Evolutionary conservation across 2,888 invertebrate genomes (phyloP), one percentile per base, ranked within the genome.

Genomic region (Taenaris catops): DNA sequence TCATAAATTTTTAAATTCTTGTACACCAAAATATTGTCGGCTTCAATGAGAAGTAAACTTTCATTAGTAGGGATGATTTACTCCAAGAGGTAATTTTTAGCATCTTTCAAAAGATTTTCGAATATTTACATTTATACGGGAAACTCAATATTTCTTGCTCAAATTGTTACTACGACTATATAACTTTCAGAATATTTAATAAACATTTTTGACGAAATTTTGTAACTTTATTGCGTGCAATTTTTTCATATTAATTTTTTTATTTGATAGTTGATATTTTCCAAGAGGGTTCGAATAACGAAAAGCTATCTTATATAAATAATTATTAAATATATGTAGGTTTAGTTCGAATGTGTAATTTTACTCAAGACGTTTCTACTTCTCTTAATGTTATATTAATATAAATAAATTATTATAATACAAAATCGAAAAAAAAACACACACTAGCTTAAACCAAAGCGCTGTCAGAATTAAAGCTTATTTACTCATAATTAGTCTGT

Each of bases 91-190:
- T n/a, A n/a, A n/a, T n/a, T n/a, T n/a, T n/a, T n/a, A n/a, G n/a
- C n/a, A n/a, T n/a, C n/a, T n/a, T n/a, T n/a, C n/a, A n/a, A n/a
- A n/a, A n/a, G n/a, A n/a, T n/a, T n/a, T n/a, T n/a, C n/a, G n/a
- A n/a, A n/a, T n/a, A n/a, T n/a, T n/a, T n/a, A n/a, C n/a, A n/a
- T n/a, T n/a, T n/a, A n/a, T n/a, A n/a, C n/a, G n/a, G n/a, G n/a
- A n/a, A 14, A 39, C 25, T 39, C 8, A 10, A 36, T 37, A 28
- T 38, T 31, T 28, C 35, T 28, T 43, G 43, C 40, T 43, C 43
- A 43, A 43, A 31, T 19, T 28, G n/a, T n/a, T 19, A 16, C 19
- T 28, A 26, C 6, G 8, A n/a, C 9, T 3, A 5, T 1, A 1
- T 18, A 20, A 8, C 20, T 19, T 28, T 19, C 18, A 18, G n/a